phyloP scores from a whole-genome alignment of 2,888 invertebrate species.

The Parnassius glacialis region DNA sequence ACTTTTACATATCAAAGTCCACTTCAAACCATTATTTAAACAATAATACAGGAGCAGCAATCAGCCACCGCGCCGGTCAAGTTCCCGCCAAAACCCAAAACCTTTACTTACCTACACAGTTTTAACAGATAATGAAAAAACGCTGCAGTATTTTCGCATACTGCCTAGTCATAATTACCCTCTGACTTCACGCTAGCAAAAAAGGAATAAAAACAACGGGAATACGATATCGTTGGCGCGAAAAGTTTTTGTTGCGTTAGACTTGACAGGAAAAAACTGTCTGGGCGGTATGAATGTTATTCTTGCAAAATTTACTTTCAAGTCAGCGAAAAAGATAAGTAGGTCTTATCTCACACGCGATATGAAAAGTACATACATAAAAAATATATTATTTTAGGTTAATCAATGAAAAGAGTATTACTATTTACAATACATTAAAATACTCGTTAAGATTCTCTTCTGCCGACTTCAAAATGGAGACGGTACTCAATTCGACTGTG shows the following conservation, averaged over 20 bases:
- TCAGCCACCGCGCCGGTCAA: too few relatives aligned
- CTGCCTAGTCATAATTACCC: slow-evolving; percentile 3
- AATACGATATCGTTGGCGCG: slow-evolving; percentile 44
- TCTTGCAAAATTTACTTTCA: not conserved
- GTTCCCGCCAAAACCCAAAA: too few relatives aligned
- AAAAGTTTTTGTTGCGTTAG: slow-evolving; percentile 17
- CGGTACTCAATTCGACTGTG: too few relatives aligned
- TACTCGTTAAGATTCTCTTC: too few relatives aligned
- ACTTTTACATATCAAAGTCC: too few relatives aligned
- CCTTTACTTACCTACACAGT: too few relatives aligned
- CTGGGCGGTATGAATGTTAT: not conserved
- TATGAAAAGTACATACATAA: not conserved
- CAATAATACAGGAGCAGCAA: too few relatives aligned
- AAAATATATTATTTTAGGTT: too few relatives aligned
- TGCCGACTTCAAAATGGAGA: too few relatives aligned
- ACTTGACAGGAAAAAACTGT: slow-evolving; percentile 1
- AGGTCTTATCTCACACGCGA: not conserved
- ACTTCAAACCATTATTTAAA: too few relatives aligned
- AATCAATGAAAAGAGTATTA: too few relatives aligned
- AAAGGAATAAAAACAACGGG: slow-evolving; percentile 13
- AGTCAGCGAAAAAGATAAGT: not conserved
- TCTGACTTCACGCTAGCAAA: slow-evolving; percentile 1
- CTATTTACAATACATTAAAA: too few relatives aligned
- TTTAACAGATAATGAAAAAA: not conserved
- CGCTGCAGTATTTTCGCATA: not conserved